Conservation (phyloP, 2,797 vertebrate genomes). For the Tangara arthus region DNA sequence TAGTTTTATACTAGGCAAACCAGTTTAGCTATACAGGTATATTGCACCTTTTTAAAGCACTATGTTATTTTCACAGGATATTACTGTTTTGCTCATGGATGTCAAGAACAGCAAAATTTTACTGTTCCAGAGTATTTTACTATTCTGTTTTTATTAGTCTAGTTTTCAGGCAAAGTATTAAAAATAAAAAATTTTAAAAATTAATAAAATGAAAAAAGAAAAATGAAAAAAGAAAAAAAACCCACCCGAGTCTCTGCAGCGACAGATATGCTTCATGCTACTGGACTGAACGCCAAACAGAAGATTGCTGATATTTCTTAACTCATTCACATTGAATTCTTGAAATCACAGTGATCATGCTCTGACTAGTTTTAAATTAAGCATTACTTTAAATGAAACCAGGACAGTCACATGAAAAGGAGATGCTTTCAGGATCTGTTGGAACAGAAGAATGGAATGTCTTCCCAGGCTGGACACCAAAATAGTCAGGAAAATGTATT, state of each 20-base stretch:
- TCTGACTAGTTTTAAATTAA: slow-evolving; percentile 65
- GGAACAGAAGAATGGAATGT: slow-evolving; percentile 52
- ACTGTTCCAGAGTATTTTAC: slow-evolving; percentile 82
- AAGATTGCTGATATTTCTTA: slow-evolving; percentile 67
- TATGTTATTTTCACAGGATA: slow-evolving; percentile 78
- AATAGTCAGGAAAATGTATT: slow-evolving; percentile 67
- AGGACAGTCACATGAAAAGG: slow-evolving; percentile 42
- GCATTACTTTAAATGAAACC: slow-evolving; percentile 52
- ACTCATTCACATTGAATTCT: slow-evolving; percentile 69
- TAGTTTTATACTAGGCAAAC: slow-evolving; percentile 81
- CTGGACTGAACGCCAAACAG: slow-evolving; percentile 57
- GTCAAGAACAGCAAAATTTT: slow-evolving; percentile 80
- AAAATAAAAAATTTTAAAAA: slow-evolving; percentile 41
- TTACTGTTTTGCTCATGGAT: slow-evolving; percentile 81
- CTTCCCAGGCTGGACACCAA: slow-evolving; percentile 69
- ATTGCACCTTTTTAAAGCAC: slow-evolving; percentile 82
- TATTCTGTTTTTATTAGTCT: slow-evolving; percentile 79
- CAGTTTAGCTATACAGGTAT: slow-evolving; percentile 76
- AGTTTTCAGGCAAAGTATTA: slow-evolving; percentile 78
- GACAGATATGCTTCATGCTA: slow-evolving; percentile 53
- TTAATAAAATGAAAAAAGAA: slow-evolving; percentile 53
- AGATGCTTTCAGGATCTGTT: slow-evolving; percentile 59
- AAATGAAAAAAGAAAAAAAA: slow-evolving; percentile 54
- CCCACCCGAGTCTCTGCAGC: slow-evolving; percentile 64
- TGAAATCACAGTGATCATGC: slow-evolving; percentile 64